Base-by-base conservation (phyloP, 2,888 invertebrate species). In the Cryptocheilus praepositus region DNA sequence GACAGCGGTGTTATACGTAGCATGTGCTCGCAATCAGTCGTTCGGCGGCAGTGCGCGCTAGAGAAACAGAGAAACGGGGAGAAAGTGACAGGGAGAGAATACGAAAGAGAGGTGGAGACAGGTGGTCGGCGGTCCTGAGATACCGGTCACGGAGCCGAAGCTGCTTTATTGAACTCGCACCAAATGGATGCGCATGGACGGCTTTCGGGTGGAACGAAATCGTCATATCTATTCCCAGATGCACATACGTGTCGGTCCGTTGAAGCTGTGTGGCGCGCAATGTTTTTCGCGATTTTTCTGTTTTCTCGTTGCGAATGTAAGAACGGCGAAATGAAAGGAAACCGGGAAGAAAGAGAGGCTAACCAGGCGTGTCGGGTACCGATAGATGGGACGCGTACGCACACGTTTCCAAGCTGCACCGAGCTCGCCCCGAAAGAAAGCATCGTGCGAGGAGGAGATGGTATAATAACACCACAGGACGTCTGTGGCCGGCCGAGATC, bases 11-110 rank as follows among this genome's bases (percentile, higher is more conserved):
- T 78, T 76, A 69, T 74, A 73, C 71, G 74, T 71, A 76, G 76
- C 78, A 79, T 76, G 76, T 76, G 78, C 76, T 76, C 55, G 76
- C 74, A 76, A 78, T 79, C 78, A 76, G 72, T 78, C 70, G 78
- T 59, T 49, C 52, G 66, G 64, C 59, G 58, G 46, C 18, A 11
- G 36, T 7, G 21, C 18, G 46, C 56, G 57, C 54, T 60, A 49
- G 51, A 22, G 44, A 28, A 16, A 13, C 13, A 57, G 57, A 28
- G 25, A 25, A 61, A 70, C 63, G 64, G 66, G 66, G 19, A 67
- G 67, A 75, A 49, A 49, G 51, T 18, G 18, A 21, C 36, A 57
- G 45, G 51, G 65, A 51, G 52, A 19, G 44, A 36, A 16, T 4
- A 13, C 43, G 53, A 45, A 18, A 56, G 69, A 70, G 65, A 69